Conservation (phyloP, 92 coral and sea anemone genomes). For the Epizoanthus ramosus region DNA sequence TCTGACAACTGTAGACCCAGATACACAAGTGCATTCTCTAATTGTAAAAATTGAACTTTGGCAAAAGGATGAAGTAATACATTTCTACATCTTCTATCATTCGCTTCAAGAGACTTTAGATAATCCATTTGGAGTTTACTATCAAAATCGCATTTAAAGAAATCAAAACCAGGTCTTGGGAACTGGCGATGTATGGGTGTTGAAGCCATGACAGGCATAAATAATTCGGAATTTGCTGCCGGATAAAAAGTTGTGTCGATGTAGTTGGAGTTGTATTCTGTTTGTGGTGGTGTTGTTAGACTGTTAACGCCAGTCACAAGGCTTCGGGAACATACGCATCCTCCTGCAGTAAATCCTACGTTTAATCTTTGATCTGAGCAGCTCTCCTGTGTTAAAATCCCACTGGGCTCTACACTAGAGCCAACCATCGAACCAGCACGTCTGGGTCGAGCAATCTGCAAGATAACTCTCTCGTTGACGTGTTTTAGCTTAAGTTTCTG, state of each 20-base stretch:
- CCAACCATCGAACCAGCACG: neutral
- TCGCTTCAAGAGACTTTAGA: neutral
- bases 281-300: neutral
- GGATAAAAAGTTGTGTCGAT: neutral
- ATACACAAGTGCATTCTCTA: neutral
- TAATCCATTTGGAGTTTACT: too few relatives aligned
- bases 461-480: neutral
- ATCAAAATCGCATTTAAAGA: too few relatives aligned
- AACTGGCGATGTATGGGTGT: neutral
- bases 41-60: neutral
- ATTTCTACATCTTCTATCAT: neutral
- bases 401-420: too few relatives aligned
- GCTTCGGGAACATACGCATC: too few relatives aligned
- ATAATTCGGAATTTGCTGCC: neutral
- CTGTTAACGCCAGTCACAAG: too few relatives aligned
- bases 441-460: neutral
- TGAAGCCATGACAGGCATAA: constrained; percentile 3
- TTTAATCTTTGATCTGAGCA: too few relatives aligned
- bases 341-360: too few relatives aligned
- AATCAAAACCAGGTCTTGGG: neutral
- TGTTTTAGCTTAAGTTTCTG: neutral
- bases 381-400: too few relatives aligned
- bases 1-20: neutral
- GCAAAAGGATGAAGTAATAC: neutral
- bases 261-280: neutral